These are phyloP conservation scores for Urophycis tenuis DNA, from an alignment of 2,797 vertebrate species.

Conservation along the genomic window DNA sequence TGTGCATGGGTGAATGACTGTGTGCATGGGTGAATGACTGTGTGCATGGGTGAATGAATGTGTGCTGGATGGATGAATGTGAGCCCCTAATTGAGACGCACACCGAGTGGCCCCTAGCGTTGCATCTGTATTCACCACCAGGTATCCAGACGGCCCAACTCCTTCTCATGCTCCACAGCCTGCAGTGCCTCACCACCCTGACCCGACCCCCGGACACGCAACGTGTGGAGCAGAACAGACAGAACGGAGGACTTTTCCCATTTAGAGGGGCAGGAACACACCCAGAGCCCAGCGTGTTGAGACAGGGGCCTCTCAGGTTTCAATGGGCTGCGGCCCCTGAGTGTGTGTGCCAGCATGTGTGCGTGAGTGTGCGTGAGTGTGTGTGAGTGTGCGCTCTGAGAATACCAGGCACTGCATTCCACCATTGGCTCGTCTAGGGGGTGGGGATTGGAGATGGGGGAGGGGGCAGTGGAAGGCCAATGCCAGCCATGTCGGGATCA, in stretches of 20 bases:
- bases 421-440: constrained; percentile 51
- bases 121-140: not conserved
- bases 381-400: constrained; percentile 46
- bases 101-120: not conserved
- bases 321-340: constrained; percentile 49
- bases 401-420: constrained; percentile 70
- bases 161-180: too few species aligned
- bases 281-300: constrained; percentile 59
- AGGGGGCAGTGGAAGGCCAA: constrained; percentile 34
- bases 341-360: too few species aligned
- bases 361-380: too few species aligned
- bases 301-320: constrained; percentile 65
- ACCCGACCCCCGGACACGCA: too few species aligned
- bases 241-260: constrained; percentile 31
- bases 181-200: too few species aligned
- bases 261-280: constrained; percentile 45
- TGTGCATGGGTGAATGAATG: too few species aligned
- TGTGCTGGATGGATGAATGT: not conserved
- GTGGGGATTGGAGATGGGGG: constrained; percentile 31
- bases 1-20: too few species aligned
- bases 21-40: too few species aligned
- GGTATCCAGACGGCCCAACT: not conserved
- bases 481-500: constrained; percentile 32
- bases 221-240: constrained; percentile 9
- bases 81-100: not conserved